Conservation (phyloP, 2,888 invertebrate species). For the Polylopha cassiicola region DNA sequence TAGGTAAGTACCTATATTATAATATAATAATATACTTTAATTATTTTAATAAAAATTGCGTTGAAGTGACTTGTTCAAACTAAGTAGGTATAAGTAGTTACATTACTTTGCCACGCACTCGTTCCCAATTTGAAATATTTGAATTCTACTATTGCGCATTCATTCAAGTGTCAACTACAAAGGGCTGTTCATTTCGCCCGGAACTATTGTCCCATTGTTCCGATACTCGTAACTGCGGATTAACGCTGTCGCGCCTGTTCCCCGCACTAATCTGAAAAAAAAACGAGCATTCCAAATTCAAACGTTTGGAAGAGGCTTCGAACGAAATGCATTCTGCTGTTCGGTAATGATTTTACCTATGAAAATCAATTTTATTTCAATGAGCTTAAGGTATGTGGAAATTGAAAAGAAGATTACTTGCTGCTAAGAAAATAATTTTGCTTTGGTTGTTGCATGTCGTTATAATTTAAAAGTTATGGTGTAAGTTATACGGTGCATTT, state of each 20-base stretch:
- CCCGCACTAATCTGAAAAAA: constrained; percentile 25
- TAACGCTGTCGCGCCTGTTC: constrained; percentile 57
- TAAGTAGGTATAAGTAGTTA: constrained; percentile 27
- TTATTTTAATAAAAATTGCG: constrained; percentile 22
- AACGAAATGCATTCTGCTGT: too few relatives aligned
- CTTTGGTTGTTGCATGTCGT: too few relatives aligned
- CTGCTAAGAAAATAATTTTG: too few relatives aligned
- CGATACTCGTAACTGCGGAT: constrained; percentile 60
- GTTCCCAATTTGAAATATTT: constrained; percentile 34
- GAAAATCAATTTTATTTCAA: too few relatives aligned
- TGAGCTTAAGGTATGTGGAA: too few relatives aligned
- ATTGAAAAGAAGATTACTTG: too few relatives aligned
- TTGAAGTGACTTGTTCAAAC: not conserved
- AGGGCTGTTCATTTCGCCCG: constrained; percentile 47
- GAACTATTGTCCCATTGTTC: constrained; percentile 39
- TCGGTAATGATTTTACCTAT: too few relatives aligned
- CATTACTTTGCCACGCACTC: constrained; percentile 30
- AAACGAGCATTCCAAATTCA: constrained; percentile 24
- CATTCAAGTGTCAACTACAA: constrained; percentile 40
- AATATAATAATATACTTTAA: constrained; percentile 26
- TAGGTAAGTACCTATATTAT: too few relatives aligned
- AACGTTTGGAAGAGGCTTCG: constrained; percentile 1
- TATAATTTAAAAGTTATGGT: too few relatives aligned
- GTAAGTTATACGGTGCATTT: constrained; percentile 2
- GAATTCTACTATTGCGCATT: constrained; percentile 47